phyloP scores from a whole-genome alignment of 2,113 vertebrate genomes.

The Tichodroma muraria region DNA sequence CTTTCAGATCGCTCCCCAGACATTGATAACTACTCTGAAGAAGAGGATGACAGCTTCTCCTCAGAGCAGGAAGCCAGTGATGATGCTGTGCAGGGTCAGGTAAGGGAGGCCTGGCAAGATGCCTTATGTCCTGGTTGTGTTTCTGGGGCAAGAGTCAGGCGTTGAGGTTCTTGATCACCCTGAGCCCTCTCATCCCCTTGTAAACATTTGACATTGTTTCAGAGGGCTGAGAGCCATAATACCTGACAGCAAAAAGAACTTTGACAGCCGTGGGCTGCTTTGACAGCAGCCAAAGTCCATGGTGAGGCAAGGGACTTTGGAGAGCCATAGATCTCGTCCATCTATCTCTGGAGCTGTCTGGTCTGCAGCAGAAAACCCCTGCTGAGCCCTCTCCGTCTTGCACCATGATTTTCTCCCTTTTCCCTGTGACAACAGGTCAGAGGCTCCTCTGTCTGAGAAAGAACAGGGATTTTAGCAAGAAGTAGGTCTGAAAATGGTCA shows the following conservation, averaged over 20 bases:
- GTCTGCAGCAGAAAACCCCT: not conserved
- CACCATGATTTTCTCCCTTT: not conserved
- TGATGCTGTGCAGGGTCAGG: slow-evolving; percentile 91
- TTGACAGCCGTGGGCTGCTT: not conserved
- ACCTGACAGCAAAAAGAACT: not conserved
- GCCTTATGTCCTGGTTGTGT: not conserved
- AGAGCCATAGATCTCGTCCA: not conserved
- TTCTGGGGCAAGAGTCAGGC: not conserved
- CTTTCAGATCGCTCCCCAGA: slow-evolving; percentile 67
- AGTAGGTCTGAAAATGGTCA: not conserved
- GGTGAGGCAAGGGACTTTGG: not conserved
- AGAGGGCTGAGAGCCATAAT: not conserved
- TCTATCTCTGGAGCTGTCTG: not conserved
- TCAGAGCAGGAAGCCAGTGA: slow-evolving; percentile 98
- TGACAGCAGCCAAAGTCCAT: not conserved
- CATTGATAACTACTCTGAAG: slow-evolving; percentile 93
- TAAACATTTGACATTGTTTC: not conserved
- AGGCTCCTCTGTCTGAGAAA: not conserved
- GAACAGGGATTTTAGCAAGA: not conserved
- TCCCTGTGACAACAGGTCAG: not conserved
- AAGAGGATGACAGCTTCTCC: slow-evolving; percentile 97
- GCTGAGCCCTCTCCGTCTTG: not conserved
- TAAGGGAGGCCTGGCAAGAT: slow-evolving; percentile 30
- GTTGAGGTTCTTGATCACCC: not conserved
- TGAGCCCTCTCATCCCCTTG: not conserved